phyloP scores from a whole-genome alignment of 2,113 vertebrate genomes.

The Struthidea cinerea region DNA sequence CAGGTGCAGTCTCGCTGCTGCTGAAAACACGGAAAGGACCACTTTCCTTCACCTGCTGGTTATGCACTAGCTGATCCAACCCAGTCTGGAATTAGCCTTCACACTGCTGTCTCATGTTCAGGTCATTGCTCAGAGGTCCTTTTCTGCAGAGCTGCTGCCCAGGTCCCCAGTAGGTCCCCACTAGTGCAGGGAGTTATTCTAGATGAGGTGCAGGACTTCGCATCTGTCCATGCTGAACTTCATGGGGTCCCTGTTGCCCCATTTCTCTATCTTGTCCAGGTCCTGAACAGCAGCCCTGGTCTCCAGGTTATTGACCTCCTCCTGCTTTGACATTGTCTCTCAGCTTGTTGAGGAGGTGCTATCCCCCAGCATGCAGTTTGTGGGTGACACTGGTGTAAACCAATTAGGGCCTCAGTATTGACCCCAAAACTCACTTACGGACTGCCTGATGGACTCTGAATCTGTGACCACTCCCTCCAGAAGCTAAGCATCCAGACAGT shows the following conservation, averaged over 20 bases:
- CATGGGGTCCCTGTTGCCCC: neutral
- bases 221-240: neutral
- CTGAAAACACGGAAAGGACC: neutral
- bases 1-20: neutral
- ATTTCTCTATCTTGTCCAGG: neutral
- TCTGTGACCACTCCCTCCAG: neutral
- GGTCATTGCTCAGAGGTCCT: neutral
- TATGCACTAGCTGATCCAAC: neutral
- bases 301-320: neutral
- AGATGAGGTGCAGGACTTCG: neutral
- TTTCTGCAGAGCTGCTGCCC: neutral
- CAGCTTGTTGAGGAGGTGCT: neutral
- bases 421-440: neutral
- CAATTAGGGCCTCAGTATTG: neutral
- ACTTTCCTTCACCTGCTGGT: neutral
- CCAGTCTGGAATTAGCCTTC: neutral
- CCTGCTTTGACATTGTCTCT: neutral
- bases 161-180: neutral
- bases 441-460: neutral
- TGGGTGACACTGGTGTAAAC: neutral
- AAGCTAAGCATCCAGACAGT: neutral
- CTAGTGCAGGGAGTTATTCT: neutral
- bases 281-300: neutral
- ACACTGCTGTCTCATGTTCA: neutral
- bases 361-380: neutral